These are phyloP conservation scores for Spheniscus mendiculus DNA, from an alignment of 2,113 vertebrate species.

Conservation along the genomic window DNA sequence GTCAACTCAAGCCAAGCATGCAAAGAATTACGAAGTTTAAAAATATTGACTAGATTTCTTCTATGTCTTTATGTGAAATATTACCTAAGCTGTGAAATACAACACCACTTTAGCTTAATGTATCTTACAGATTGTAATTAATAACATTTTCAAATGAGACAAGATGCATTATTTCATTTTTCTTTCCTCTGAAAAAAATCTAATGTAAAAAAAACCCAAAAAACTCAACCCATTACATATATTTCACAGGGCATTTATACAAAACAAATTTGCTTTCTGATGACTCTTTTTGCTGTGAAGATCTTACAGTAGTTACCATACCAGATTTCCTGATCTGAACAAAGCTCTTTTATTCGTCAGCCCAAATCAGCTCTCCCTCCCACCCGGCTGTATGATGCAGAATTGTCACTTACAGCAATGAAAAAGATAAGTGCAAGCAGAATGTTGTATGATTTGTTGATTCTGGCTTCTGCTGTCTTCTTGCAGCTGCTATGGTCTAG, in stretches of 20 bases:
- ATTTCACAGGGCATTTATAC: background rate
- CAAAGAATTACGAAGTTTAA: background rate
- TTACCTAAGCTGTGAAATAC: background rate
- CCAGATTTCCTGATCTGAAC: background rate
- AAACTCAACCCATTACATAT: background rate
- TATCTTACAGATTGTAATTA: background rate
- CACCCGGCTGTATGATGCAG: background rate
- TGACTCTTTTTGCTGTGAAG: background rate
- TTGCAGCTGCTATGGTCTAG: constrained; percentile 6
- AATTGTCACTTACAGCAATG: background rate
- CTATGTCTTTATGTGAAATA: background rate
- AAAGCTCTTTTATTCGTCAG: background rate
- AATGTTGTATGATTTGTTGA: background rate
- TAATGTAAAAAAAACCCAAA: background rate
- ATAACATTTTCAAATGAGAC: background rate
- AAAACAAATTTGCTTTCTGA: background rate
- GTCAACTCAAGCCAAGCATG: background rate
- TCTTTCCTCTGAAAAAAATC: background rate
- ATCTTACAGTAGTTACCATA: background rate
- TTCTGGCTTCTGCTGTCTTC: background rate
- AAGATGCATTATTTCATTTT: background rate
- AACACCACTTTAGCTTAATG: background rate
- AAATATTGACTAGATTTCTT: background rate
- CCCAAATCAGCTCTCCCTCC: background rate
- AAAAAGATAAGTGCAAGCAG: background rate